These are phyloP conservation scores for Lasiurus cinereus DNA, from an alignment of 2,113 vertebrate genomes.

Conservation along the genomic window DNA sequence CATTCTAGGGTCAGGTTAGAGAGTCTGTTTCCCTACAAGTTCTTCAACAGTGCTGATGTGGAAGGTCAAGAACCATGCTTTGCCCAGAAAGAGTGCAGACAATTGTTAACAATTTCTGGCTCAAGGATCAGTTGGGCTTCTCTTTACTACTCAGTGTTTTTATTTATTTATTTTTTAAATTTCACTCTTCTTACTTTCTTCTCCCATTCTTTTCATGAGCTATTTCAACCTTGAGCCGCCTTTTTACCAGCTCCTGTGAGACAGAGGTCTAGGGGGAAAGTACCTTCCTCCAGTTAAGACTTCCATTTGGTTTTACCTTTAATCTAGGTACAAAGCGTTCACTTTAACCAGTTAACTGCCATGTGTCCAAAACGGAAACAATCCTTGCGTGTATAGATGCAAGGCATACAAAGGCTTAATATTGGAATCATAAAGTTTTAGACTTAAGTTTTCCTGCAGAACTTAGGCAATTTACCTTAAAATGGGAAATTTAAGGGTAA, in stretches of 20 bases:
- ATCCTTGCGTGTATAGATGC: too few species aligned
- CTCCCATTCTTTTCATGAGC: background rate
- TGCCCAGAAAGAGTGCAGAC: background rate
- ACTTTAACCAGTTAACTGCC: background rate
- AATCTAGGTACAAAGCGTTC: background rate
- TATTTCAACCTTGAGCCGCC: background rate
- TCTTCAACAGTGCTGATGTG: background rate
- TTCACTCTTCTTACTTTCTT: background rate
- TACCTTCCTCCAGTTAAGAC: background rate
- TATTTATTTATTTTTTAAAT: background rate
- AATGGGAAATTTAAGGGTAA: background rate
- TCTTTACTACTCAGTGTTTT: background rate
- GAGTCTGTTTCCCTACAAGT: background rate
- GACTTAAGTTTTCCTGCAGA: background rate
- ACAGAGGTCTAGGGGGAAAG: background rate
- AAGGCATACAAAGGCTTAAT: background rate
- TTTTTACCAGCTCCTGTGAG: background rate
- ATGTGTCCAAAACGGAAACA: too few species aligned
- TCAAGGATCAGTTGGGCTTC: background rate
- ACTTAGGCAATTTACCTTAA: background rate
- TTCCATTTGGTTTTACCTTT: conserved; percentile 15
- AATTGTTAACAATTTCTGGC: background rate
- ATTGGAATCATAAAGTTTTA: background rate
- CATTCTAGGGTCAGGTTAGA: background rate
- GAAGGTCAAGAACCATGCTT: background rate